Evolutionary conservation across 1,140 invertebrate species (phyloP).

Genomic region (Caenorhabditis briggsae): DNA sequence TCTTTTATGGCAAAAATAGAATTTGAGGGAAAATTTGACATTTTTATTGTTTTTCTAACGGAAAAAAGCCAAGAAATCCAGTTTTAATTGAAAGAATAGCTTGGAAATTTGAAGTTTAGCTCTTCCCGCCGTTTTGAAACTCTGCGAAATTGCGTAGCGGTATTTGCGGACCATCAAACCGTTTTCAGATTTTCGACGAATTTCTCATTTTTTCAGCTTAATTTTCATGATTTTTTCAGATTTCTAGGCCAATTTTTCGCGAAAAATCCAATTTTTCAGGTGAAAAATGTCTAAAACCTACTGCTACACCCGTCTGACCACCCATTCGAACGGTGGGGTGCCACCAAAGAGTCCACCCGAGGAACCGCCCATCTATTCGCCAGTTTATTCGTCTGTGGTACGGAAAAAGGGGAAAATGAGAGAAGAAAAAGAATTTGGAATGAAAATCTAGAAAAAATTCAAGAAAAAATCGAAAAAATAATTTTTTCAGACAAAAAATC

Average conservation of each 20-base stretch:
- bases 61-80: neutral
- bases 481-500: neutral
- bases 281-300: conserved; percentile 47
- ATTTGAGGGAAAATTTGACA: neutral
- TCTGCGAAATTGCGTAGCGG: neutral
- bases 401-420: neutral
- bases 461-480: neutral
- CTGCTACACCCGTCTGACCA: conserved; percentile 28
- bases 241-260: neutral
- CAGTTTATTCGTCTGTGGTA: conserved; percentile 36
- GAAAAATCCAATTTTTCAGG: conserved; percentile 1
- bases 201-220: neutral
- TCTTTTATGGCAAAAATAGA: neutral
- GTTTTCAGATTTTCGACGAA: neutral
- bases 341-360: conserved; percentile 17
- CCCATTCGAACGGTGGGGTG: conserved; percentile 31
- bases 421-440: neutral
- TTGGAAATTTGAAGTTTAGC: too few species aligned
- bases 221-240: neutral
- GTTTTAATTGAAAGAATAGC: neutral
- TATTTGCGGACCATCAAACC: neutral
- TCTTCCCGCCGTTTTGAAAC: too few species aligned
- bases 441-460: neutral
- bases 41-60: neutral
- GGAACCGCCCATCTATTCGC: conserved; percentile 45